These are phyloP conservation scores for Girardia tigrina DNA, from an alignment of 2,888 invertebrate species.

Conservation along the genomic window DNA sequence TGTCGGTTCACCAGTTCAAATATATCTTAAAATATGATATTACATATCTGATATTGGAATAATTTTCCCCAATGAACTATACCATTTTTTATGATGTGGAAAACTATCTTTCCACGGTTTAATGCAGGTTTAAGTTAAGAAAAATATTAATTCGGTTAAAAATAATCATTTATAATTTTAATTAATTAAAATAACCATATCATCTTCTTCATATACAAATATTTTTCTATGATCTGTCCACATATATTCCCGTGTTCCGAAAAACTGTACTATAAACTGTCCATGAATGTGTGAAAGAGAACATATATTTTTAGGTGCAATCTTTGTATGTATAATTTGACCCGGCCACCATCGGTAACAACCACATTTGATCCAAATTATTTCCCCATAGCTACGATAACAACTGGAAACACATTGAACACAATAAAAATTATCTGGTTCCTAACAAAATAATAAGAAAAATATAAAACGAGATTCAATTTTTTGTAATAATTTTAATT, in stretches of 20 bases:
- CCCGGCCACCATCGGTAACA: background rate
- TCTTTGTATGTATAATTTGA: background rate
- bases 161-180: background rate
- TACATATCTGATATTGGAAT: no score
- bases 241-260: background rate
- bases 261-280: background rate
- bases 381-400: background rate
- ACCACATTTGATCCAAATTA: slow-evolving; percentile 14
- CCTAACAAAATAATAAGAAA: no score
- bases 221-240: background rate
- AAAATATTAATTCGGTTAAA: no score
- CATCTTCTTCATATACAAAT: background rate
- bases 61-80: no score
- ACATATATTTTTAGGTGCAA: background rate
- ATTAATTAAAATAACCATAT: background rate
- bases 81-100: no score
- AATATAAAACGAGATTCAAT: no score
- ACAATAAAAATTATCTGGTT: background rate
- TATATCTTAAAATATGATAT: no score
- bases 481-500: no score
- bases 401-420: background rate
- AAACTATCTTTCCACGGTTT: no score
- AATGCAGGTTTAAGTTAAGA: no score
- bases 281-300: background rate
- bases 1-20: no score